A percentile compares a stretch with the other conserved stretches of the same genome.
Conservation (phyloP, 35 echinoderm and acorn worm genomes). For the Ophioderma brevispina region DNA sequence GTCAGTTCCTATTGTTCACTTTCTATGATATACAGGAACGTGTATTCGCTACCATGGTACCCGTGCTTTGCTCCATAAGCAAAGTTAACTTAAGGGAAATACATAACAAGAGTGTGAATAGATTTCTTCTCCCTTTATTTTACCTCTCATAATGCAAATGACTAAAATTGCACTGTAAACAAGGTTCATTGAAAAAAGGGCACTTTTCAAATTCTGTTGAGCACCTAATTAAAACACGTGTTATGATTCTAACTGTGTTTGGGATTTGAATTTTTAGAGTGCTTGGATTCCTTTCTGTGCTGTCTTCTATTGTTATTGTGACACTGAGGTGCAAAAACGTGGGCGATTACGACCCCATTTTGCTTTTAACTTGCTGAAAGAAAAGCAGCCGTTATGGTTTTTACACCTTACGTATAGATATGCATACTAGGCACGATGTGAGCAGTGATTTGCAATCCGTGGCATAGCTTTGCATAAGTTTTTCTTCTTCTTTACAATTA, state of each 20-base stretch:
- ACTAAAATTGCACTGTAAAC: background rate
- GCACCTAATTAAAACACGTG: constrained; percentile 6
- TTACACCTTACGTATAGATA: too few relatives aligned
- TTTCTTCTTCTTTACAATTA: too few relatives aligned
- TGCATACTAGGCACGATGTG: too few relatives aligned
- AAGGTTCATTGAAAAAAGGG: background rate
- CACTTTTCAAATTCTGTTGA: background rate
- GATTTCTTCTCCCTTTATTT: too few relatives aligned
- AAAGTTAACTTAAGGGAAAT: too few relatives aligned
- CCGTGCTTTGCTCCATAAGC: background rate
- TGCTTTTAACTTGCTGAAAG: too few relatives aligned
- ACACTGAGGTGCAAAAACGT: background rate
- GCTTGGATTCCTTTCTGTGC: background rate
- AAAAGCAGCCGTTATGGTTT: too few relatives aligned
- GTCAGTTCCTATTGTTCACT: background rate
- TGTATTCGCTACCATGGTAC: background rate
- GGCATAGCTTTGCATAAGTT: too few relatives aligned
- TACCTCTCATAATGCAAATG: too few relatives aligned
- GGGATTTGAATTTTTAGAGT: background rate
- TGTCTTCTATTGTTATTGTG: background rate
- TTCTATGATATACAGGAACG: background rate
- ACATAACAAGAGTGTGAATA: too few relatives aligned
- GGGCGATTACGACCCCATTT: background rate
- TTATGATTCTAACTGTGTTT: background rate
- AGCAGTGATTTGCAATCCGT: too few relatives aligned